Evolutionary conservation across 2,888 invertebrate genomes (phyloP).

Genomic region (Eupithecia subfuscata): DNA sequence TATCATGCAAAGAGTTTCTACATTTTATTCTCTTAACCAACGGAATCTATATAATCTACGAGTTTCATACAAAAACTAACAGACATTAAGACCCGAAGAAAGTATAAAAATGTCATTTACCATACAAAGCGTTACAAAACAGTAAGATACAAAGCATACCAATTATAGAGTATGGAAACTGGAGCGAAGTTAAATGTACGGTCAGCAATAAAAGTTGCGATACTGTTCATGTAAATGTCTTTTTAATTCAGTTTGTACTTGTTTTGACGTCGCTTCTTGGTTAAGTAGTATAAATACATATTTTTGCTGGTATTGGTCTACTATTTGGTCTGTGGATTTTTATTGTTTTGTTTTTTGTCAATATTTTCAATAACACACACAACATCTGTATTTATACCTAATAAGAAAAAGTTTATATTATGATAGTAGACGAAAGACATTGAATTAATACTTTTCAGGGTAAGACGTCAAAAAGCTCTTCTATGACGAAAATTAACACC

Average conservation of each 20-base stretch:
- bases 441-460: background rate
- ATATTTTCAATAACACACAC: background rate
- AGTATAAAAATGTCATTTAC: conserved; percentile 25
- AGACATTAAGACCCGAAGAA: conserved; percentile 3
- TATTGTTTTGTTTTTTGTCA: background rate
- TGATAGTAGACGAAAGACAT: background rate
- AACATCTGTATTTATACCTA: background rate
- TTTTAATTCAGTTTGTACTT: conserved; percentile 39
- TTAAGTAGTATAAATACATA: conserved; percentile 14
- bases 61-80: conserved; percentile 14
- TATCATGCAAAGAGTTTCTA: background rate
- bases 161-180: conserved; percentile 42
- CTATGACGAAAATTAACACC: too few species aligned
- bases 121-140: conserved; percentile 22
- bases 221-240: conserved; percentile 37
- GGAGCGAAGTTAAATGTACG: conserved; percentile 41
- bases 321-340: background rate
- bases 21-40: background rate
- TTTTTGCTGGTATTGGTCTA: conserved; percentile 9
- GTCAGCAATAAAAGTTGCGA: conserved; percentile 40
- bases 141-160: conserved; percentile 34
- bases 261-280: conserved; percentile 15
- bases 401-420: background rate
- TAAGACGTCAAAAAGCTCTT: too few species aligned
- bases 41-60: background rate